phyloP scores from a whole-genome alignment of 37 sponge, comb jelly and placozoan species.

The Agelas oroides region DNA sequence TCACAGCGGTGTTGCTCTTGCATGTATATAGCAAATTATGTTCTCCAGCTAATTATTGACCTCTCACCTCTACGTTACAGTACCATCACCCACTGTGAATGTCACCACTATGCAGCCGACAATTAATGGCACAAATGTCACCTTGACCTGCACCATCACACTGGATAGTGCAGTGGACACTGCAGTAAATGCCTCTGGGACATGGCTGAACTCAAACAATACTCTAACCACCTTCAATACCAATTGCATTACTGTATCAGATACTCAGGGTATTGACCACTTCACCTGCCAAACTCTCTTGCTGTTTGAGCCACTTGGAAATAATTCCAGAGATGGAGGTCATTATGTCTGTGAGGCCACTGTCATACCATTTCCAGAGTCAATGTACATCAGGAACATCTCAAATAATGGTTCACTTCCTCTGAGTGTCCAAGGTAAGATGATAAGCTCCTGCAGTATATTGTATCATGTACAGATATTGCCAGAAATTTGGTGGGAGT shows the following conservation, averaged over 20 bases:
- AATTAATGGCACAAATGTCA: constrained; percentile 12
- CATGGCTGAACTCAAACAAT: constrained; percentile 8
- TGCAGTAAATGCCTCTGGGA: constrained; percentile 7
- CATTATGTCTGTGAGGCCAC: neutral
- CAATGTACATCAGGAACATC: neutral
- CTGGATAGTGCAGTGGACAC: constrained; percentile 28
- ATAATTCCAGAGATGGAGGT: neutral
- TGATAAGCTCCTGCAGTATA: constrained; percentile 2
- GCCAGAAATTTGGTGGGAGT: too few relatives aligned
- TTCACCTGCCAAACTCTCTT: neutral
- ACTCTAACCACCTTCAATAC: neutral
- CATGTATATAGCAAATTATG: too few relatives aligned
- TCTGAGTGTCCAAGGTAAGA: neutral
- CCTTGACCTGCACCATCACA: neutral
- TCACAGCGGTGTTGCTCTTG: too few relatives aligned
- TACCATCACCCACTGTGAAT: constrained; percentile 8
- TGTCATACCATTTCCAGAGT: neutral
- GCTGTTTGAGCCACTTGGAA: constrained; percentile 3
- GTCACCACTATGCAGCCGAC: neutral
- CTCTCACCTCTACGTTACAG: neutral
- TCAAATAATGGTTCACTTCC: neutral
- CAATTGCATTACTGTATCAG: neutral
- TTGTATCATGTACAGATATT: too few relatives aligned
- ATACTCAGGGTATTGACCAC: too few relatives aligned
- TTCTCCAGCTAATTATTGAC: too few relatives aligned